Percentiles rank a stretch among this genome's conserved stretches.
phyloP scores from a whole-genome alignment of 1,140 invertebrate species.

The Magallana gigas region DNA sequence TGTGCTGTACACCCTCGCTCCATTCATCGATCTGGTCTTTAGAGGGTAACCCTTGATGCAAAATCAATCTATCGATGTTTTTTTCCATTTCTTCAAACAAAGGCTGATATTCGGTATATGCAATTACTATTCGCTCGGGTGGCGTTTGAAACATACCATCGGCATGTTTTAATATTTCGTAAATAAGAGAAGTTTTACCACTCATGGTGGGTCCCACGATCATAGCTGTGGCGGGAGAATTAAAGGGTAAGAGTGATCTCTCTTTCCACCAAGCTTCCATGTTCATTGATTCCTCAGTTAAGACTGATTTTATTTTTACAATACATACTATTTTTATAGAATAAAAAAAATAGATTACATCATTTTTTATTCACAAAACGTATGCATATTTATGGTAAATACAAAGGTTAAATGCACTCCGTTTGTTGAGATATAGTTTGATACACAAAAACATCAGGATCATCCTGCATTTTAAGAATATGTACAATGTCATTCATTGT shows the following conservation, averaged over 20 bases:
- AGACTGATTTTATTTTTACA: neutral
- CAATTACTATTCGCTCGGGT: constrained; percentile 17
- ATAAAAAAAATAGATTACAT: neutral
- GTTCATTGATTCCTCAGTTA: neutral
- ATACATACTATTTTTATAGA: neutral
- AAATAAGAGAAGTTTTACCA: neutral
- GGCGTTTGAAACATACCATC: constrained; percentile 33
- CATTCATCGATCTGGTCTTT: constrained; percentile 39
- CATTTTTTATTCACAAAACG: neutral
- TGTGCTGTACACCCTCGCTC: constrained; percentile 25
- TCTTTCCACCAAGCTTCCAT: constrained; percentile 27
- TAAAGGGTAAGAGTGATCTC: constrained; percentile 9
- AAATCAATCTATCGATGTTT: constrained; percentile 16
- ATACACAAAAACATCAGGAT: neutral
- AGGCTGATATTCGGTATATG: constrained; percentile 38
- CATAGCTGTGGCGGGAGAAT: constrained; percentile 12
- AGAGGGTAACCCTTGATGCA: constrained; percentile 39
- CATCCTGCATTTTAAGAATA: neutral
- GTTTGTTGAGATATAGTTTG: neutral
- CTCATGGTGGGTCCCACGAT: constrained; percentile 19
- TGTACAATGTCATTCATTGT: constrained; percentile 13
- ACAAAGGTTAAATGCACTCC: neutral
- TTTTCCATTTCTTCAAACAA: constrained; percentile 43
- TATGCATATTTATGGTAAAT: neutral
- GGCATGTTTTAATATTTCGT: constrained; percentile 17